Percentiles rank a stretch among this genome's conserved stretches.
Conservation (phyloP, 2,888 invertebrate species). For the Tetropium fuscum region DNA sequence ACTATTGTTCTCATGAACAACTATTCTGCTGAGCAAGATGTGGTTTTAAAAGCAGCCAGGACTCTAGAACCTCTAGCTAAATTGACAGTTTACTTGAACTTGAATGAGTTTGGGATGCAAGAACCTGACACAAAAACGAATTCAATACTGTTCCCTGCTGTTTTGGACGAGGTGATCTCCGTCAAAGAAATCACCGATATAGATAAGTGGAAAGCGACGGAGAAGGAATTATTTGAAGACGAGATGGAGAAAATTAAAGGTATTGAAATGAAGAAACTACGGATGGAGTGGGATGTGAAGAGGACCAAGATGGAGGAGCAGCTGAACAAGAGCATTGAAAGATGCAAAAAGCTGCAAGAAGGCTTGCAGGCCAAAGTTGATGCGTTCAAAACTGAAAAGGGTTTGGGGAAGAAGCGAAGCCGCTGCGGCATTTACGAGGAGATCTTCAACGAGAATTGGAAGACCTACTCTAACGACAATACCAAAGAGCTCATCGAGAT, state of each 20-base stretch:
- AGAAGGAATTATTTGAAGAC: constrained; percentile 73
- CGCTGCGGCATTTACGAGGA: constrained; percentile 46
- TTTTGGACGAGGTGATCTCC: constrained; percentile 62
- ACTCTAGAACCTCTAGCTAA: constrained; percentile 50
- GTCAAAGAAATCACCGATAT: constrained; percentile 75
- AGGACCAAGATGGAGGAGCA: constrained; percentile 70
- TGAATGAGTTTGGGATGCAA: constrained; percentile 32
- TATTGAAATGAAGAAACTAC: constrained; percentile 39
- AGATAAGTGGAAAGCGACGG: constrained; percentile 79
- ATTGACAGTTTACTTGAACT: constrained; percentile 49
- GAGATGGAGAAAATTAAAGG: constrained; percentile 65
- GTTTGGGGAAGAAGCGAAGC: constrained; percentile 44
- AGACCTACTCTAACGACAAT: constrained; percentile 53
- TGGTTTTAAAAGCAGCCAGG: constrained; percentile 44
- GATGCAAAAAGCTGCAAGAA: constrained; percentile 72
- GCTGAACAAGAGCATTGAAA: constrained; percentile 69
- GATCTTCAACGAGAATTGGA: constrained; percentile 53
- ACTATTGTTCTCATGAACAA: constrained; percentile 37
- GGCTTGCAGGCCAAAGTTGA: constrained; percentile 71
- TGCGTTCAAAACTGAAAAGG: constrained; percentile 44
- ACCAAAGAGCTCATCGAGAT: constrained; percentile 56
- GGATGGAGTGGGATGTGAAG: constrained; percentile 70
- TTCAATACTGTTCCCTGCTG: constrained; percentile 50
- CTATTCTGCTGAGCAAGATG: constrained; percentile 41
- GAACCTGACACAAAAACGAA: constrained; percentile 39